Base-by-base conservation (phyloP, 2,113 vertebrate genomes). In the Coturnix japonica region DNA sequence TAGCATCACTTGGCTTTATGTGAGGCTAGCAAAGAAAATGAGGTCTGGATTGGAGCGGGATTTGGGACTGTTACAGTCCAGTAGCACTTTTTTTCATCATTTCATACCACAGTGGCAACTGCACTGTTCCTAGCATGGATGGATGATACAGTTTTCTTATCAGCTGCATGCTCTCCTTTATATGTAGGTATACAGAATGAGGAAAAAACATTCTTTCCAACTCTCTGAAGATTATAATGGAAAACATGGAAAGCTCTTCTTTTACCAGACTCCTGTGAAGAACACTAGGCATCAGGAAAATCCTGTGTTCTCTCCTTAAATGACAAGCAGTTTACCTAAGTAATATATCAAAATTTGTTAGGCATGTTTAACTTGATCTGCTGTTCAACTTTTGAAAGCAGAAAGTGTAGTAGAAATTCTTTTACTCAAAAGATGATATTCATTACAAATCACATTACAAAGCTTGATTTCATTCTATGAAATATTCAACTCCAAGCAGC, bases 171-270 rank as follows among this genome's bases (percentile, higher is more conserved):
- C 23, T 61, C n/a, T 66, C 28, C 19, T 44, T 64, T 35, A 17
- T 17, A 2, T 25, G 15, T 1, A 70, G 9, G 8, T 26, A 35
- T 7, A 4, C 0, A 30, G 44, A 17, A 30, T 0, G 12, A 66
- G 23, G 7, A 31, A 25, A 51, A 57, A 57, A 16, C 35, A n/a
- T 4, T 9, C 13, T 25, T 54, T 41, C 21, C 5, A 11, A 1
- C 30, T 6, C 15, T 28, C 51, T 72, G 51, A 47, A 59, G 13
- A 4, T 12, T 72, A 1, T 21, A 46, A 13, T 2, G 10, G 23
- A 3, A 51, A 25, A 25, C 13, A 23, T 9, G 37, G 51, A 2
- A 12, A 28, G 11, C 13, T 41, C 41, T 72, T 7, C 21, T 25
- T 46, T 60, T 54, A 26, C 26, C 3, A 26, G 43, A 2, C 12